phyloP scores from a whole-genome alignment of 2,113 vertebrate genomes.

The Megalops atlanticus region DNA sequence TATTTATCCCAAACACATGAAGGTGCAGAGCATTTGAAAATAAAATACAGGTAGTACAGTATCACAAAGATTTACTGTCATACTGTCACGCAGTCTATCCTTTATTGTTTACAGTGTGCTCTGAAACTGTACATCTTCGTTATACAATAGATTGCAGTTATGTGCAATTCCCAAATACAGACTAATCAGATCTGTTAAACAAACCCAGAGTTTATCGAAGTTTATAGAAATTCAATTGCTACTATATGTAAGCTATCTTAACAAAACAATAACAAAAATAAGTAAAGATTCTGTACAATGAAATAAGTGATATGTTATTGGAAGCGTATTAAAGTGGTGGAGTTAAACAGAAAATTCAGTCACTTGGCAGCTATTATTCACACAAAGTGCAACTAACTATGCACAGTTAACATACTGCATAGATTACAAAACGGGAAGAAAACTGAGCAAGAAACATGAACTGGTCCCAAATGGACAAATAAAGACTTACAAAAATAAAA shows the following conservation, averaged over 20 bases:
- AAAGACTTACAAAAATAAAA: slow-evolving; percentile 57
- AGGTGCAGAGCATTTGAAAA: background rate
- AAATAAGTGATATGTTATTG: slow-evolving; percentile 7
- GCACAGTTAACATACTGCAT: slow-evolving; percentile 46
- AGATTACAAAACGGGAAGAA: slow-evolving; percentile 55
- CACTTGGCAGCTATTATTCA: slow-evolving; percentile 43
- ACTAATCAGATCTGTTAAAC: slow-evolving; percentile 19
- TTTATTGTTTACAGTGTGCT: slow-evolving; percentile 1
- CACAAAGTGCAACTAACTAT: slow-evolving; percentile 60
- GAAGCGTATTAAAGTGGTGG: slow-evolving; percentile 17
- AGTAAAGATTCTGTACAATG: slow-evolving; percentile 21
- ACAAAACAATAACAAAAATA: slow-evolving; percentile 21
- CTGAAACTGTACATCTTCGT: background rate
- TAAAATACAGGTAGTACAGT: slow-evolving; percentile 4
- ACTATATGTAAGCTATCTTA: background rate
- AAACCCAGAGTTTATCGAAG: background rate
- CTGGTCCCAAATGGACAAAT: slow-evolving; percentile 50
- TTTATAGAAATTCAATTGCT: background rate
- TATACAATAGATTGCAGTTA: slow-evolving; percentile 13
- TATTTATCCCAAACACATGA: slow-evolving; percentile 13
- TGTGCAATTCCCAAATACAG: slow-evolving; percentile 14
- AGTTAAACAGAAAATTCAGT: slow-evolving; percentile 23
- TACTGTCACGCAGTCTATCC: background rate
- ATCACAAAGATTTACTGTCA: background rate
- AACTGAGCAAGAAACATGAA: slow-evolving; percentile 42